phyloP scores from a whole-genome alignment of 1,140 invertebrate species.

The Augochlora pura region DNA sequence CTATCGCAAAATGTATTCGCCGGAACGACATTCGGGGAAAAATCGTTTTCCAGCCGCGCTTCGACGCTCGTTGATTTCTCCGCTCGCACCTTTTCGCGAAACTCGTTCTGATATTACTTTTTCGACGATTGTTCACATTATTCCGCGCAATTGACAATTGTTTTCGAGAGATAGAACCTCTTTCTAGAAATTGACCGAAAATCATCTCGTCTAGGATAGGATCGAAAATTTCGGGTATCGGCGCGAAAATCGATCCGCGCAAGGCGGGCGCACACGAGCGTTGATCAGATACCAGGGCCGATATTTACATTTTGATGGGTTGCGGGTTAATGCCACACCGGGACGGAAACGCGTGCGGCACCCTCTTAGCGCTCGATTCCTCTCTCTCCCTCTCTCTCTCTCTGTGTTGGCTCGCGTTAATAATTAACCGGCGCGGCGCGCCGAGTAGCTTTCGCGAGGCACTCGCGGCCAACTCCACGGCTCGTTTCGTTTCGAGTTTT shows the following conservation, averaged over 20 bases:
- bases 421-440: slow-evolving; percentile 67
- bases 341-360: neutral
- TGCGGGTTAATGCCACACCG: slow-evolving; percentile 15
- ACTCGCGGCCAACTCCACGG: slow-evolving; percentile 55
- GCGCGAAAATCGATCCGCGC: slow-evolving; percentile 24
- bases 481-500: slow-evolving; percentile 57
- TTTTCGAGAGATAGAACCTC: too few species aligned
- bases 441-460: slow-evolving; percentile 51
- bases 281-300: slow-evolving; percentile 53
- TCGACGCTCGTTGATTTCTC: too few species aligned
- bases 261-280: slow-evolving; percentile 18
- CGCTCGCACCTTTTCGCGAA: too few species aligned
- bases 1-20: too few species aligned
- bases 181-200: too few species aligned
- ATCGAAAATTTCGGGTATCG: neutral
- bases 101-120: too few species aligned
- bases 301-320: slow-evolving; percentile 60
- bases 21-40: too few species aligned
- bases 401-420: slow-evolving; percentile 63
- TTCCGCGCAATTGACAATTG: too few species aligned
- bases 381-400: too few species aligned
- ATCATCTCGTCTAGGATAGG: neutral
- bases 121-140: too few species aligned
- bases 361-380: slow-evolving; percentile 42
- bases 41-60: too few species aligned